Percentiles rank a stretch among this genome's conserved stretches.
Evolutionary conservation across 2,797 vertebrate species (phyloP).

Genomic region (Champsocephalus gunnari): DNA sequence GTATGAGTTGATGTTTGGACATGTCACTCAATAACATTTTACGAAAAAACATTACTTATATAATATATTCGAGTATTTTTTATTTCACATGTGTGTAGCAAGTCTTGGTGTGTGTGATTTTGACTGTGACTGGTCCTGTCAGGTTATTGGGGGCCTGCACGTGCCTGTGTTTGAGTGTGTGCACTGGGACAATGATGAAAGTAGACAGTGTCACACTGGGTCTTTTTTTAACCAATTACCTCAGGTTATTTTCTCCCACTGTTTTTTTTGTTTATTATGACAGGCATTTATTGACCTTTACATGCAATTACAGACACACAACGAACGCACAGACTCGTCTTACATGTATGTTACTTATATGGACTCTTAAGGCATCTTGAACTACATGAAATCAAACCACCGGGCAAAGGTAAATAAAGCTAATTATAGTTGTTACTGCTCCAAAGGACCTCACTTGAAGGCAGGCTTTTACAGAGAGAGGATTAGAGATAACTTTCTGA

Average conservation of each 20-base stretch:
- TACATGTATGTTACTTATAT: neutral
- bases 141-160: constrained; percentile 25
- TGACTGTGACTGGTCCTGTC: constrained; percentile 12
- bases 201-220: constrained; percentile 56
- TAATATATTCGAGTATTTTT: neutral
- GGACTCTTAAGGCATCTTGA: neutral
- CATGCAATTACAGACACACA: constrained; percentile 4
- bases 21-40: neutral
- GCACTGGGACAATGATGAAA: constrained; percentile 41
- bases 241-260: constrained; percentile 29
- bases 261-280: constrained; percentile 27
- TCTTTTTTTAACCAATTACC: constrained; percentile 60
- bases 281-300: constrained; percentile 34
- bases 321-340: neutral
- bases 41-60: neutral
- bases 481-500: neutral
- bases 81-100: neutral
- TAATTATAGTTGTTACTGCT: neutral
- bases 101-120: constrained; percentile 1
- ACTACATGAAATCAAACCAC: neutral
- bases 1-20: too few relatives aligned
- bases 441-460: neutral
- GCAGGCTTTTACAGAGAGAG: neutral
- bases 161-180: constrained; percentile 29
- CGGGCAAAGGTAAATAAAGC: neutral